These are phyloP conservation scores for Lapara coniferarum DNA, from an alignment of 2,888 invertebrate genomes.

Conservation along the genomic window DNA sequence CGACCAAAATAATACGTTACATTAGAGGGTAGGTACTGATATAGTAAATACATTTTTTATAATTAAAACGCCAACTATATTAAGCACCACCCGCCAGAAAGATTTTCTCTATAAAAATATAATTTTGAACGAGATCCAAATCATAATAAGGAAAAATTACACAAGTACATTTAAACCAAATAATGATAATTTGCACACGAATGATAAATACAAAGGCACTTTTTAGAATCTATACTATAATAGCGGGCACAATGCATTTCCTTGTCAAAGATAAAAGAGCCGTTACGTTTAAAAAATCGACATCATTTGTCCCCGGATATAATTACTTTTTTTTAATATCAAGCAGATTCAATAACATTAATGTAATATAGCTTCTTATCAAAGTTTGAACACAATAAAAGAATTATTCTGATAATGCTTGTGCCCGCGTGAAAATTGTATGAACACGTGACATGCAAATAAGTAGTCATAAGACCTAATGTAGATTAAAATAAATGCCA, in stretches of 20 bases:
- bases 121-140: slow-evolving; percentile 76
- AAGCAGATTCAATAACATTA: slow-evolving; percentile 2
- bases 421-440: slow-evolving; percentile 11
- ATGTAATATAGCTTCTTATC: neutral
- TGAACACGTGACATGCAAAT: slow-evolving; percentile 12
- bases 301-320: neutral
- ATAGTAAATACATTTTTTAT: slow-evolving; percentile 46
- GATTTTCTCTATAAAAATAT: slow-evolving; percentile 51
- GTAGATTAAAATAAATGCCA: slow-evolving; percentile 62
- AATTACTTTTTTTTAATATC: neutral
- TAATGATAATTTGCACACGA: slow-evolving; percentile 63
- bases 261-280: neutral
- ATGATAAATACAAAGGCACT: slow-evolving; percentile 16
- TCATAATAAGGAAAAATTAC: slow-evolving; percentile 53
- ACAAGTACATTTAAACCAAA: slow-evolving; percentile 54
- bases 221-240: neutral
- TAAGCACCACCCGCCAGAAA: slow-evolving; percentile 78
- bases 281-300: neutral
- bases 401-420: slow-evolving; percentile 5
- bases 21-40: slow-evolving; percentile 66
- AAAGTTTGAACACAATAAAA: slow-evolving; percentile 12
- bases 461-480: neutral
- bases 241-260: neutral
- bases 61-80: slow-evolving; percentile 56
- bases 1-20: slow-evolving; percentile 71